Base-by-base conservation (phyloP, 2,113 vertebrate species). In the Melanotaenia duboulayi region DNA sequence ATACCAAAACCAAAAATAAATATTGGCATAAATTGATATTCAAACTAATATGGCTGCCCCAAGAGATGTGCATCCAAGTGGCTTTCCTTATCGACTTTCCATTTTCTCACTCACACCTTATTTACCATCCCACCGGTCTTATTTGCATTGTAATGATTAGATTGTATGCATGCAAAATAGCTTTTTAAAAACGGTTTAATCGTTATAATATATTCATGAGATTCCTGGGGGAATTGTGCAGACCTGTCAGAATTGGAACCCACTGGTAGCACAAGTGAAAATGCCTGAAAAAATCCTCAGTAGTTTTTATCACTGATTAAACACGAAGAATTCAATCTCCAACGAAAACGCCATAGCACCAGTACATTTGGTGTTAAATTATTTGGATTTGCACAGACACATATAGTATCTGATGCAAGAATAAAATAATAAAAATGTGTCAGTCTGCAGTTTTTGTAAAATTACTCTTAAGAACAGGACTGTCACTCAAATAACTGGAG, bases 81-180 rank as follows among this genome's bases (percentile, higher is more conserved):
- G 67, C 66, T 80, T 84, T 79, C 67, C 61, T 75, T 71, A 80
- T 84, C 86, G 78, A 78, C 82, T 89, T 87, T 84, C 75, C 74
- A 86, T 88, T 90, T 88, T 83, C 85, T 83, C 75, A 71, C 80
- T 78, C 78, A 76, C 81, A 90, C 82, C 85, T 90, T 90, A 88
- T 93, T 94, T 91, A 90, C 88, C 83, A 71, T 88, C 64, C 78
- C 82, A 73, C 64, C 74, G 58, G 68, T 86, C 88, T 88, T 72
- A 92, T 93, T 92, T 92, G 83, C 90, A 92, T 93, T 80, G 83
- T 92, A 91, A 93, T 93, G 88, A 92, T 89, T 83, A 87, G 80
- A 83, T 62, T 67, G 80, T 78, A 84, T 76, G 88, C 85, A 82
- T 89, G 83, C 81, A 84, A 89, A 92, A 80, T 82, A 88, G 87